phyloP scores from a whole-genome alignment of 2,797 vertebrate species.

The Sarcoramphus papa region DNA sequence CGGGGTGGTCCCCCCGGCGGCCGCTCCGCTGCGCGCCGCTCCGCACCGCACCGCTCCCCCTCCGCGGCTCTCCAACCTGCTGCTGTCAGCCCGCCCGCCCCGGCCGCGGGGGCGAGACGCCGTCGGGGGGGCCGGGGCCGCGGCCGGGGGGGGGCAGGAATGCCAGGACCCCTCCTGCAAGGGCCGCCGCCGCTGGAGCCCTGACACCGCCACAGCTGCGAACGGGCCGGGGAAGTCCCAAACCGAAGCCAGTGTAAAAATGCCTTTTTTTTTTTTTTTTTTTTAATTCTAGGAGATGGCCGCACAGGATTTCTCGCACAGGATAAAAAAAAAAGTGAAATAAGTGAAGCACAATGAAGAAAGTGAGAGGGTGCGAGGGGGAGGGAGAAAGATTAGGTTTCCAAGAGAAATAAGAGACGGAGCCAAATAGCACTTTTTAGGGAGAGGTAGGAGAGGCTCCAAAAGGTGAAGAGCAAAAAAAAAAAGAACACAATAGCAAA shows the following conservation, averaged over 20 bases:
- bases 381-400: conserved; percentile 30
- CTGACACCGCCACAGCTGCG: neutral
- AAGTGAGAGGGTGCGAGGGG: neutral
- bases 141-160: neutral
- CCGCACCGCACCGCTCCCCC: neutral
- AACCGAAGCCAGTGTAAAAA: neutral
- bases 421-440: conserved; percentile 1
- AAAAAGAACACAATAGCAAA: neutral
- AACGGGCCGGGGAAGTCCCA: neutral
- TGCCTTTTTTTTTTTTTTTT: neutral
- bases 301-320: neutral
- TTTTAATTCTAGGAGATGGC: neutral
- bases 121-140: neutral
- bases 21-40: neutral
- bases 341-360: conserved; percentile 1
- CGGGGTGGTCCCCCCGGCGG: neutral
- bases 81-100: conserved; percentile 16
- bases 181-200: neutral
- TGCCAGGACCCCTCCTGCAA: neutral
- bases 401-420: conserved; percentile 14
- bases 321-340: neutral
- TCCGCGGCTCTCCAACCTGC: conserved; percentile 62
- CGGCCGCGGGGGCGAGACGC: neutral
- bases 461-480: neutral
- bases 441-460: neutral